A percentile compares a stretch with the other conserved stretches of the same genome.
phyloP scores from a whole-genome alignment of 1,140 invertebrate species.

The Drosophila lini region DNA sequence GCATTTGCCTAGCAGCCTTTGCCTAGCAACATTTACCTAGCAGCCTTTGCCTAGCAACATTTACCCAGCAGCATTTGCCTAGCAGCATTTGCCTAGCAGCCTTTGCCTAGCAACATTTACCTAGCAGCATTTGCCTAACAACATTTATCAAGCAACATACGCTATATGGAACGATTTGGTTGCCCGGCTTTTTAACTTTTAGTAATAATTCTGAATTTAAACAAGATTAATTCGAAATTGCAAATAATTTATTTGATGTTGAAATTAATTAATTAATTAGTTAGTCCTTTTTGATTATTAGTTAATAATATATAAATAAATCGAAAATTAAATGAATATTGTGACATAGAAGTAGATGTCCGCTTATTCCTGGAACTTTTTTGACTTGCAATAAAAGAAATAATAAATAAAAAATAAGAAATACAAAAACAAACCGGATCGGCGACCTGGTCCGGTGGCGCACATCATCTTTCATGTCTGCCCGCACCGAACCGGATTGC shows the following conservation, averaged over 20 bases:
- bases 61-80: too few species aligned
- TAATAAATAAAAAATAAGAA: background rate
- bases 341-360: too few species aligned
- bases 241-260: background rate
- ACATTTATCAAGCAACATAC: background rate
- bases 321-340: background rate
- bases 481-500: conserved; percentile 58
- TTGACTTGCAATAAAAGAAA: background rate
- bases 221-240: background rate
- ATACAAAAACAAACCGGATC: conserved; percentile 17
- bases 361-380: background rate
- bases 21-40: too few species aligned
- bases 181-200: background rate
- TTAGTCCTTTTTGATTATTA: too few species aligned
- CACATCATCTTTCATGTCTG: conserved; percentile 23
- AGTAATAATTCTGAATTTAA: background rate
- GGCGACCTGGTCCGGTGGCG: conserved; percentile 8
- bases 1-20: too few species aligned
- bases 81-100: too few species aligned
- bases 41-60: too few species aligned
- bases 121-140: background rate
- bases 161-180: background rate
- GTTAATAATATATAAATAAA: background rate
- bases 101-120: background rate
- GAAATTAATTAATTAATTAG: too few species aligned